Conservation (phyloP, 64 coral and sea anemone species). For the Pocillopora verrucosa region DNA sequence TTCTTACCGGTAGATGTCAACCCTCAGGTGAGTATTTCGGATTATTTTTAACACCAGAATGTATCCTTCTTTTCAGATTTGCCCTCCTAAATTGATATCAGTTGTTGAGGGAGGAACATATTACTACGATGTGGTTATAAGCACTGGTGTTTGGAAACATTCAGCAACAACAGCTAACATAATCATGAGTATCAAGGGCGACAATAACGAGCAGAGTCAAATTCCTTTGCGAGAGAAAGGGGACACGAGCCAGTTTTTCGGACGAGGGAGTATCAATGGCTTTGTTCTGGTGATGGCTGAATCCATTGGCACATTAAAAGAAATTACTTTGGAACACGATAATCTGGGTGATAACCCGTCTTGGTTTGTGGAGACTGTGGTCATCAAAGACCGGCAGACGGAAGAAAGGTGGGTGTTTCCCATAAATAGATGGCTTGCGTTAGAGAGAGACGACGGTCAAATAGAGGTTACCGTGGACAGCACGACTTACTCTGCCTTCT, state of each 20-base stretch:
- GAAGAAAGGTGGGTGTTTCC: conserved; percentile 36
- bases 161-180: conserved; percentile 46
- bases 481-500: background rate
- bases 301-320: conserved; percentile 32
- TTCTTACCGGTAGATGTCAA: background rate
- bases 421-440: conserved; percentile 63
- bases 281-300: conserved; percentile 36
- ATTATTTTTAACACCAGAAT: no score
- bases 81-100: background rate
- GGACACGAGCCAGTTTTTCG: conserved; percentile 17
- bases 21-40: background rate
- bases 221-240: conserved; percentile 15
- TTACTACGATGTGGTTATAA: conserved; percentile 43
- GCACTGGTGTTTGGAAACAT: conserved; percentile 48
- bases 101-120: conserved; percentile 13
- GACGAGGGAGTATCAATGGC: conserved; percentile 45
- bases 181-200: conserved; percentile 19
- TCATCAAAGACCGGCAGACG: conserved; percentile 35
- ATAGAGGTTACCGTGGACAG: conserved; percentile 41
- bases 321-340: conserved; percentile 59
- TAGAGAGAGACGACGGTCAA: conserved; percentile 58
- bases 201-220: conserved; percentile 6
- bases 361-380: conserved; percentile 54
- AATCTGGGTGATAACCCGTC: conserved; percentile 55
- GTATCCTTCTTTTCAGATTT: background rate